Evolutionary conservation across 2,113 vertebrate genomes (phyloP).

Genomic region (Coturnix japonica): DNA sequence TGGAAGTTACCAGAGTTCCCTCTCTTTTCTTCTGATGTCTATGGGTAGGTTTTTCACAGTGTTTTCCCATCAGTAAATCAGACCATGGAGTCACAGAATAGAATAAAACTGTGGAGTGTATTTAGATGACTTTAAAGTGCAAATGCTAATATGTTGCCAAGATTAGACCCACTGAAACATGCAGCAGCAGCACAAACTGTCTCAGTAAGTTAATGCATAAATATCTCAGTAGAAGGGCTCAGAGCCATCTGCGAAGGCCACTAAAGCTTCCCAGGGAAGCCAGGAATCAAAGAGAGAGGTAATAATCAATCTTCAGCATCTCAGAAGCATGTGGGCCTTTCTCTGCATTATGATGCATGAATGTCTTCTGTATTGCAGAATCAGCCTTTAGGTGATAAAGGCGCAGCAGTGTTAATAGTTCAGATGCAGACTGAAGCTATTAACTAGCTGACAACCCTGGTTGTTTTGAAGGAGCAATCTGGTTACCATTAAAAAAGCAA

Average conservation of each 20-base stretch:
- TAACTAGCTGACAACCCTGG: slow-evolving; percentile 4
- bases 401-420: slow-evolving; percentile 12
- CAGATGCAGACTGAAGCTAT: not conserved
- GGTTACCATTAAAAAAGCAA: slow-evolving; percentile 4
- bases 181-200: not conserved
- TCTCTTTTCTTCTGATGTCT: not conserved
- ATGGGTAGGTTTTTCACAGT: not conserved
- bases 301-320: not conserved
- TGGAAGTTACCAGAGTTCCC: not conserved
- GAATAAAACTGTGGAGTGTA: not conserved
- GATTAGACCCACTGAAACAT: not conserved
- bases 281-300: not conserved
- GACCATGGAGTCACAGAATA: not conserved
- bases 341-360: not conserved
- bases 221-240: slow-evolving; percentile 14
- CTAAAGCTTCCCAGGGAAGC: not conserved
- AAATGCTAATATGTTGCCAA: not conserved
- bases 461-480: slow-evolving; percentile 30
- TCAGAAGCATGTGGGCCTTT: not conserved
- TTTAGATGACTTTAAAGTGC: not conserved
- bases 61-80: not conserved
- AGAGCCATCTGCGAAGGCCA: slow-evolving; percentile 35
- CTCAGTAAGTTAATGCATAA: not conserved
- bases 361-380: not conserved
- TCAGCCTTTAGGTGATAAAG: slow-evolving; percentile 6